Base-by-base conservation (phyloP, 2,113 vertebrate genomes). In the Pristiophorus japonicus region DNA sequence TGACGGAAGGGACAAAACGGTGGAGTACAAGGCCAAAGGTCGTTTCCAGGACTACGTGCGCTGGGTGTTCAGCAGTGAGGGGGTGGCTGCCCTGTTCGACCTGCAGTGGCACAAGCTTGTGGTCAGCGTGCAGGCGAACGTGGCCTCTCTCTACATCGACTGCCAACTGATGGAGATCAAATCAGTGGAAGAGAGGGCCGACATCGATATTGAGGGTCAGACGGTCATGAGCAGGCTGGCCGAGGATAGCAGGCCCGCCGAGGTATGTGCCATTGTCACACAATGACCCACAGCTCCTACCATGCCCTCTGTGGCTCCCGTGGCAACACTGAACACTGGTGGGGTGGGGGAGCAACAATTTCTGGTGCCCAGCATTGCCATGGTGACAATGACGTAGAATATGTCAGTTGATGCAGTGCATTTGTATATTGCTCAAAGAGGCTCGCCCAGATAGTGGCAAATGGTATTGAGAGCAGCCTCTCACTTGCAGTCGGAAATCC, bases 81-180 rank as follows among this genome's bases (percentile, higher is more conserved):
- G 97, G 0, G 98, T 99, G 95, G 97, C 98, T 8, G 97, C 98
- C 0, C 97, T 99, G 55, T 98, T 98, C 1, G 98, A 99, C 95
- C 96, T 98, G 95, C 97, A 96, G 11, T 99, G 99, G 99, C 99
- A 99, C 97, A 99, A 99, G 96, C 96, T 99, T 96, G 97, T 95
- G 27, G 96, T 99, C 96, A 98, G 98, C 0, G 96, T 99, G 95
- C 98, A 97, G 65, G 97, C 85, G 6, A 97, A 12, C 0, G 96
- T 97, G 0, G 97, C 97, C 73, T 98, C 99, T 0, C 93, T 99
- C 95, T 98, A 98, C 0, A 97, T 99, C 59, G 99, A 99, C 97
- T 99, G 99, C 95, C 59, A 97, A 94, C 98, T 98, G 95, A 98
- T 98, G 51, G 98, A 98, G 97, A 98, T 98, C 95, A 98, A 98